phyloP scores from a whole-genome alignment of 1,140 invertebrate species.

The Achroia grisella region DNA sequence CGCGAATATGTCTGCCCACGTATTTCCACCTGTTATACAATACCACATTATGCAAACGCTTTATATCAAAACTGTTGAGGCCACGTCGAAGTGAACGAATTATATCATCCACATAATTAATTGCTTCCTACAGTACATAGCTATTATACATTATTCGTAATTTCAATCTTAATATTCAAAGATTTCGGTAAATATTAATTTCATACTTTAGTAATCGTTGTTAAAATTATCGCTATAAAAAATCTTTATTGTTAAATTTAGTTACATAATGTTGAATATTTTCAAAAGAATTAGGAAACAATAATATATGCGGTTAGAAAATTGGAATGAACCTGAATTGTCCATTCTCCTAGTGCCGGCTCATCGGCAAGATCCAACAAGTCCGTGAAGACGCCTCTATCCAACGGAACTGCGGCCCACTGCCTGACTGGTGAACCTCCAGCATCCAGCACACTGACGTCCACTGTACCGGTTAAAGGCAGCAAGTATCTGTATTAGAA shows the following conservation, averaged over 20 bases:
- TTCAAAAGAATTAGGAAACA: no score
- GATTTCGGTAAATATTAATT: no score
- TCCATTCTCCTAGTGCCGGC: conserved; percentile 95
- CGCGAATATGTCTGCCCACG: conserved; percentile 80
- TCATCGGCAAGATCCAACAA: conserved; percentile 87
- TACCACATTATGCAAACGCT: conserved; percentile 1
- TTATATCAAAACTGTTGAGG: conserved; percentile 14
- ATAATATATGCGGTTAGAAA: no score
- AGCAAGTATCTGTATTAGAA: conserved; percentile 39
- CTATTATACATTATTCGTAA: no score
- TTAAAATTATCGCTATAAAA: no score
- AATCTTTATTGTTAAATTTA: no score
- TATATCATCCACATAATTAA: no score
- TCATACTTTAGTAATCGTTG: no score
- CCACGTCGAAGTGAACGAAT: conserved; percentile 4
- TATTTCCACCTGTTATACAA: conserved; percentile 47
- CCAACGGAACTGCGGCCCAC: conserved; percentile 80
- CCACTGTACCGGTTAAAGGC: conserved; percentile 43
- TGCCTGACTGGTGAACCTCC: conserved; percentile 88
- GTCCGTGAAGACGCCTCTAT: conserved; percentile 84
- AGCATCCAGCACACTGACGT: conserved; percentile 78
- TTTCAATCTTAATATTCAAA: no score
- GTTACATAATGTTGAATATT: no score
- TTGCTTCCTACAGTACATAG: no score
- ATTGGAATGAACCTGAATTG: conserved; percentile 76